A percentile compares a stretch with the other conserved stretches of the same genome.
Evolutionary conservation across 1,140 invertebrate species (phyloP).

Genomic region (Bombyx mori): ASM3026992v2 NC_085123.1:13564501-13565000

Average conservation of each 20-base stretch:
- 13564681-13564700: constrained; percentile 24
- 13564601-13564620: no score
- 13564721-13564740: constrained; percentile 7
- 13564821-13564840: neutral
- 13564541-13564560: no score
- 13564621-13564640: no score
- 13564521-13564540: no score
- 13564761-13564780: constrained; percentile 5
- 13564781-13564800: constrained; percentile 1
- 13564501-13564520: no score
- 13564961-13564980: neutral
- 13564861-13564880: no score
- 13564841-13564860: no score
- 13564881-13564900: no score
- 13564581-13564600: no score
- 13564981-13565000: neutral
- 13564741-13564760: constrained; percentile 1
- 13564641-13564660: neutral
- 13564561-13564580: no score
- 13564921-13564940: neutral
- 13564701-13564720: constrained; percentile 6
- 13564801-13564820: constrained; percentile 2
- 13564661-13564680: constrained; percentile 19
- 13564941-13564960: neutral
- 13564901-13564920: no score